Conservation (phyloP, 1,140 invertebrate species). For the Ladona fulva region DNA sequence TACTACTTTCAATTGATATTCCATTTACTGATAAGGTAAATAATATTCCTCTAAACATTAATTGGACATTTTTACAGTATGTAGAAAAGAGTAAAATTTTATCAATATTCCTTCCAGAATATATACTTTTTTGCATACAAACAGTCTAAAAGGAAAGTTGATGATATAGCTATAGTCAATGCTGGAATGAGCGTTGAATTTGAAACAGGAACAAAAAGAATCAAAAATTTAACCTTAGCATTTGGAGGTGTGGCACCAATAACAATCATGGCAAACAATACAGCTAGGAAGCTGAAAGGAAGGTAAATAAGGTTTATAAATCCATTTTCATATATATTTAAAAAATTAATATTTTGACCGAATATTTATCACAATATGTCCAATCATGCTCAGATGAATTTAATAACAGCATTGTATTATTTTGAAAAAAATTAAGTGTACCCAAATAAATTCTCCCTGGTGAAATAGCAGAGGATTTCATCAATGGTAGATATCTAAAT, state of each 20-base stretch:
- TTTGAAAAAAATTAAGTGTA: no score
- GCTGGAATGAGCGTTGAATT: slow-evolving; percentile 63
- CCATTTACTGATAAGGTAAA: slow-evolving; percentile 46
- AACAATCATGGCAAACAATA: slow-evolving; percentile 64
- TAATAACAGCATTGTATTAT: no score
- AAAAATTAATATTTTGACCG: no score
- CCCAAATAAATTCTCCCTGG: no score
- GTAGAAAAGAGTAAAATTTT: no score
- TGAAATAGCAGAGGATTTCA: no score
- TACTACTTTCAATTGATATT: slow-evolving; percentile 65
- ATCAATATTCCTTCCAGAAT: neutral
- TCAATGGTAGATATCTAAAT: no score
- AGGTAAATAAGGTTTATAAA: slow-evolving; percentile 23
- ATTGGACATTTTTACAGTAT: no score
- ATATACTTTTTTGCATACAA: slow-evolving; percentile 77
- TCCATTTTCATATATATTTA: no score
- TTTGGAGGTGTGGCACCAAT: slow-evolving; percentile 88
- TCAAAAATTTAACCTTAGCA: slow-evolving; percentile 57
- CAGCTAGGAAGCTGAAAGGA: slow-evolving; percentile 52
- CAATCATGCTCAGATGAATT: no score
- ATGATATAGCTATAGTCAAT: slow-evolving; percentile 94
- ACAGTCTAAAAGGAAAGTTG: slow-evolving; percentile 81
- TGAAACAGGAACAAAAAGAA: slow-evolving; percentile 40
- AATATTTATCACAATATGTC: no score
- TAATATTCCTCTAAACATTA: neutral